Conservation (phyloP, 2,888 invertebrate species). For the Sylvicola cinctus region DNA sequence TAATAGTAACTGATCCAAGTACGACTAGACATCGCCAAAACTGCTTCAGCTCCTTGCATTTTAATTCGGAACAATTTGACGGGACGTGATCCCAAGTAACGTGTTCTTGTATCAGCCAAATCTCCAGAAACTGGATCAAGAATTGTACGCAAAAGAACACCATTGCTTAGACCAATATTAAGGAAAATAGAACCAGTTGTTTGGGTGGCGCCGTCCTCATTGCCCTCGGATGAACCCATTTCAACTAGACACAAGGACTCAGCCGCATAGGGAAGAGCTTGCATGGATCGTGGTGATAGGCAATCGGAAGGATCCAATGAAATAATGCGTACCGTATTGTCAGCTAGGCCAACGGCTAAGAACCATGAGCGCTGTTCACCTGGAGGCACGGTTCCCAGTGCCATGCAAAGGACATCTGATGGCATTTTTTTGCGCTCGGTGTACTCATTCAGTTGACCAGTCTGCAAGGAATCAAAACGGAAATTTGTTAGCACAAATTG, state of each 20-base stretch:
- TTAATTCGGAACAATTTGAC: constrained; percentile 90
- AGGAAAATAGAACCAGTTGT: constrained; percentile 65
- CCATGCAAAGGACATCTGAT: constrained; percentile 97
- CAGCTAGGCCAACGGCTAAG: constrained; percentile 84
- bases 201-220: constrained; percentile 28
- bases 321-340: constrained; percentile 93
- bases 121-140: constrained; percentile 92
- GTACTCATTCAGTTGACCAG: constrained; percentile 95
- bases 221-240: constrained; percentile 39
- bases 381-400: constrained; percentile 79
- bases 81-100: constrained; percentile 87
- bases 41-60: constrained; percentile 92
- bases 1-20: constrained; percentile 98
- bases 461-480: constrained; percentile 31
- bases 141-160: constrained; percentile 80
- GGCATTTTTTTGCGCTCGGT: constrained; percentile 93
- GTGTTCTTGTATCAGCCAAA: constrained; percentile 87
- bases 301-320: constrained; percentile 94
- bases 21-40: constrained; percentile 91
- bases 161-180: constrained; percentile 95
- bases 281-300: constrained; percentile 85
- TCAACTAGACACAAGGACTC: constrained; percentile 96
- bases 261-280: constrained; percentile 86
- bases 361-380: constrained; percentile 94
- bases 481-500: neutral